phyloP scores from a whole-genome alignment of 2,113 vertebrate genomes.

The Seriola quinqueradiata region DNA sequence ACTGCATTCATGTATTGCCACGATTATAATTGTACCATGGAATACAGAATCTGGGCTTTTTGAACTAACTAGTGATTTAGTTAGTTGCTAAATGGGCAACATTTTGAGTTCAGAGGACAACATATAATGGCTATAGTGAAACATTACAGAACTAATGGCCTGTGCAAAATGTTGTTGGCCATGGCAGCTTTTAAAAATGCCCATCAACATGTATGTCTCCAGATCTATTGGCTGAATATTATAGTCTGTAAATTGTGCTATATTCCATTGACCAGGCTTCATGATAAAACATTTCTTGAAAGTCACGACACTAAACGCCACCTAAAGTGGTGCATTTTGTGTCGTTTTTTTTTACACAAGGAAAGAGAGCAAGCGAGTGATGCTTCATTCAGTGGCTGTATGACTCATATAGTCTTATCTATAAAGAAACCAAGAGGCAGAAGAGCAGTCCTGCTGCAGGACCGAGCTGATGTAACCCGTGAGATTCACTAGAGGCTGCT shows the following conservation, averaged over 20 bases:
- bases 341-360: conserved; percentile 51
- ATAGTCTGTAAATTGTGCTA: background rate
- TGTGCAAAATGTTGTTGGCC: conserved; percentile 25
- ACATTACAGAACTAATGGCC: conserved; percentile 1
- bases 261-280: background rate
- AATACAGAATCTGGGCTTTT: background rate
- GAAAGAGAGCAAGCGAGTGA: conserved; percentile 46
- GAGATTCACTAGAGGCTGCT: conserved; percentile 75
- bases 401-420: conserved; percentile 83
- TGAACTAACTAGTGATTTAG: conserved; percentile 13
- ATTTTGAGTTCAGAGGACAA: conserved; percentile 28
- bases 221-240: conserved; percentile 4
- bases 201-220: conserved; percentile 6
- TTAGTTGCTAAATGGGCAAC: background rate
- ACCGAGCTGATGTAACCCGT: conserved; percentile 70
- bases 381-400: conserved; percentile 75
- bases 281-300: background rate
- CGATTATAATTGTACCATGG: background rate
- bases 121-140: background rate
- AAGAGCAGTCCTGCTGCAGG: conserved; percentile 77
- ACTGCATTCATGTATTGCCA: background rate
- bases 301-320: conserved; percentile 3
- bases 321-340: conserved; percentile 55
- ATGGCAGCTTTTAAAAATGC: background rate
- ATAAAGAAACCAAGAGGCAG: conserved; percentile 78